Conservation (phyloP, 2,797 vertebrate species). For the Cyprinella venusta region DNA sequence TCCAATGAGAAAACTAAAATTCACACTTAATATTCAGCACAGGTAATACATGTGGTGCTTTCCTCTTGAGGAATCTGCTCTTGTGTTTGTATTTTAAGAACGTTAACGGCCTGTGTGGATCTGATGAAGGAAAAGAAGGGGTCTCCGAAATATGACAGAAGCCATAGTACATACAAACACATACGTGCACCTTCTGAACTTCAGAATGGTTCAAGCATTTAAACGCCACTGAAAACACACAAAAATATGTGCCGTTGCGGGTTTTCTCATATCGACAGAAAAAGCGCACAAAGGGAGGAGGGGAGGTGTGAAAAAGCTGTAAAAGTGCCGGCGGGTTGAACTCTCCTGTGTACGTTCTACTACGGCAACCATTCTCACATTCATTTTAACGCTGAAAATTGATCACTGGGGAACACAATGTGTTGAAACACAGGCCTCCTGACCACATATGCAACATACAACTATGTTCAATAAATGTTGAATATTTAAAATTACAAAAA, state of each 20-base stretch:
- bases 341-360: constrained; percentile 32
- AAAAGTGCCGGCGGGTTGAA: constrained; percentile 13
- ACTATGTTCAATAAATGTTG: background rate
- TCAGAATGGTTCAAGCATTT: background rate
- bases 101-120: constrained; percentile 8
- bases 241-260: background rate
- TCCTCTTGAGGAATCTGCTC: constrained; percentile 23
- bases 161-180: background rate
- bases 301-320: constrained; percentile 31
- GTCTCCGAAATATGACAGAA: constrained; percentile 17
- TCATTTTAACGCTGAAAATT: constrained; percentile 36
- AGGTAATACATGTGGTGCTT: constrained; percentile 32
- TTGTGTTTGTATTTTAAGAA: constrained; percentile 2
- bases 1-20: constrained; percentile 28
- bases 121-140: constrained; percentile 12
- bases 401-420: constrained; percentile 13
- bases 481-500: background rate
- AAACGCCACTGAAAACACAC: background rate
- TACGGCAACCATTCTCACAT: background rate
- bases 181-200: background rate
- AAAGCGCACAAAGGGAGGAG: constrained; percentile 1
- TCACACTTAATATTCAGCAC: constrained; percentile 39
- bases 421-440: background rate
- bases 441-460: background rate
- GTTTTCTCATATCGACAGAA: constrained; percentile 20